A percentile compares a stretch with the other conserved stretches of the same genome.
These are phyloP conservation scores for Trematomus loennbergii DNA, from an alignment of 2,113 vertebrate species.

Conservation along the genomic window DNA sequence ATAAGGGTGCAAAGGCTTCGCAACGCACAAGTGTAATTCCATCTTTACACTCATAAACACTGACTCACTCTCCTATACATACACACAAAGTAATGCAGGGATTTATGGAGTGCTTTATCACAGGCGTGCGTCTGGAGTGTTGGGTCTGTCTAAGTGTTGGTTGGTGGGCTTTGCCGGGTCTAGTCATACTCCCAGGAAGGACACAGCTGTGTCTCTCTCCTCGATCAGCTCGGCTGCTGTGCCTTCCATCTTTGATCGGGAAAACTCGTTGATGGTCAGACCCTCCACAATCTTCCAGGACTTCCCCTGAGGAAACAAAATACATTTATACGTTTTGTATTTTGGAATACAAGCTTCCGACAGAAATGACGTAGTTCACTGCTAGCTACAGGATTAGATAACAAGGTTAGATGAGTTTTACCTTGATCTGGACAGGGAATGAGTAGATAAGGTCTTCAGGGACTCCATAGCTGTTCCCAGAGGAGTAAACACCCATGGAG, in stretches of 20 bases:
- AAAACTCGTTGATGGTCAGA: conserved; percentile 92
- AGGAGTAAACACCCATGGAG: conserved; percentile 97
- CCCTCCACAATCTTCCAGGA: conserved; percentile 93
- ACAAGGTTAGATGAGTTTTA: conserved; percentile 53
- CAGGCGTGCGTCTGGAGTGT: conserved; percentile 88
- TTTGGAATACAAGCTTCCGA: not conserved
- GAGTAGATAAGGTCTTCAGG: conserved; percentile 95
- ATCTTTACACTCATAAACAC: conserved; percentile 52
- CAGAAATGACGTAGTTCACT: not conserved
- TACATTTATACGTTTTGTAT: not conserved
- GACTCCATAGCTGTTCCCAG: conserved; percentile 91
- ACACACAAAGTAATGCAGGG: conserved; percentile 39
- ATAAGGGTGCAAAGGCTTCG: not conserved
- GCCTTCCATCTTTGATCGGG: conserved; percentile 91
- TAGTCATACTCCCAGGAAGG: conserved; percentile 92
- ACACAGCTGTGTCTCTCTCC: conserved; percentile 93
- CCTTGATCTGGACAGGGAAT: conserved; percentile 96
- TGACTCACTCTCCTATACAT: conserved; percentile 16
- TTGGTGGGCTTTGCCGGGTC: conserved; percentile 41
- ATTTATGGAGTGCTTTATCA: conserved; percentile 77
- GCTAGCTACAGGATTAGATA: not conserved
- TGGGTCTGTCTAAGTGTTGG: conserved; percentile 75
- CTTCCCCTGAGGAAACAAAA: conserved; percentile 85
- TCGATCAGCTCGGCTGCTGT: conserved; percentile 93
- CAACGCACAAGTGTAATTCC: conserved; percentile 35